Percentiles rank a stretch among this genome's conserved stretches.
phyloP scores from a whole-genome alignment of 2,888 invertebrate genomes.

The Calliphora vomitoria region DNA sequence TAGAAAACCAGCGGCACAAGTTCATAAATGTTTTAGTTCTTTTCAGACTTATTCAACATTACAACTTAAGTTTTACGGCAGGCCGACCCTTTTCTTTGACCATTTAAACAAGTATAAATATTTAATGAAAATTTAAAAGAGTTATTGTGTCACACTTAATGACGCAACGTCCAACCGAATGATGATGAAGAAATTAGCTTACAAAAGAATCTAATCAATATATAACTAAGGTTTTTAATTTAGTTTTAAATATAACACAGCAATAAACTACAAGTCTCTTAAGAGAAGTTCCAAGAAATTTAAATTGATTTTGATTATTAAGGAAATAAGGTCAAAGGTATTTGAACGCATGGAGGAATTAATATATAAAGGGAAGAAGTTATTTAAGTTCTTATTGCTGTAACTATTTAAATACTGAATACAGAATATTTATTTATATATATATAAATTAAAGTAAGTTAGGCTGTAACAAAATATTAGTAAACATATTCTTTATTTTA shows the following conservation, averaged over 20 bases:
- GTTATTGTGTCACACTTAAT: slow-evolving; percentile 61
- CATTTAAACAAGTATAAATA: slow-evolving; percentile 58
- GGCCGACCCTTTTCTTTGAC: slow-evolving; percentile 6
- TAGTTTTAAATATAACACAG: not conserved
- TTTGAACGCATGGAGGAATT: not conserved
- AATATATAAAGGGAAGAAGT: not conserved
- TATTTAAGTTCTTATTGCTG: not conserved
- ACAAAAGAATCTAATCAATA: slow-evolving; percentile 8
- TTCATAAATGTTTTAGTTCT: slow-evolving; percentile 43
- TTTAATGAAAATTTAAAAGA: slow-evolving; percentile 67
- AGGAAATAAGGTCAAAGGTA: slow-evolving; percentile 12
- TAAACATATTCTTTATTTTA: too few species aligned
- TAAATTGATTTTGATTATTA: not conserved
- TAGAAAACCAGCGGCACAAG: slow-evolving; percentile 65
- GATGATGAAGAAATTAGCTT: slow-evolving; percentile 44
- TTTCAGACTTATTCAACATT: not conserved
- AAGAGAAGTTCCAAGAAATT: slow-evolving; percentile 1
- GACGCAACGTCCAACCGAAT: not conserved
- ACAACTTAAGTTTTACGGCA: slow-evolving; percentile 23
- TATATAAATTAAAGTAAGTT: too few species aligned
- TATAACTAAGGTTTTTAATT: not conserved
- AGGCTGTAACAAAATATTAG: too few species aligned
- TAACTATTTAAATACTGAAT: too few species aligned
- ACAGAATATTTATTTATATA: too few species aligned
- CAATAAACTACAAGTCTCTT: not conserved